Conservation (phyloP, 1,140 invertebrate species). For the Caenorhabditis brenneri region DNA sequence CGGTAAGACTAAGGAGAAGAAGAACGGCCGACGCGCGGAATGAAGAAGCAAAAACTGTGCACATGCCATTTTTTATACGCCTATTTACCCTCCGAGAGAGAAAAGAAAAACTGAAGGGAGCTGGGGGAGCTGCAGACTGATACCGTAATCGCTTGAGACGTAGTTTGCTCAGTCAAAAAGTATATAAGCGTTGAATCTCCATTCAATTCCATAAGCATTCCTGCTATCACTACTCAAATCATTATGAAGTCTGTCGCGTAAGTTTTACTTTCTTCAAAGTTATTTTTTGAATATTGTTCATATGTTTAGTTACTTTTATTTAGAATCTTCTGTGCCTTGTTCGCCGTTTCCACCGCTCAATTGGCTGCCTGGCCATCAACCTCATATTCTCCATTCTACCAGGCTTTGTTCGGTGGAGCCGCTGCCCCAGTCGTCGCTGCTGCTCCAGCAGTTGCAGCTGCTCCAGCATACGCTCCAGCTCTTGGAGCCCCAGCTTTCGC, state of each 20-base stretch:
- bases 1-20: constrained; percentile 18
- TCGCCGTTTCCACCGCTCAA: constrained; percentile 29
- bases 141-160: constrained; percentile 13
- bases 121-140: constrained; percentile 29
- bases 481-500: constrained; percentile 10
- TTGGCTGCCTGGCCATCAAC: constrained; percentile 22
- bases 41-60: neutral
- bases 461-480: constrained; percentile 5
- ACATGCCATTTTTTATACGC: constrained; percentile 11
- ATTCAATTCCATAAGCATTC: neutral
- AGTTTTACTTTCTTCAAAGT: neutral
- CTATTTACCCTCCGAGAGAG: constrained; percentile 7
- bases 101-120: constrained; percentile 24
- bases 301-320: neutral
- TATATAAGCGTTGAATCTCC: constrained; percentile 1
- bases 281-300: neutral
- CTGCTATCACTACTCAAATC: neutral
- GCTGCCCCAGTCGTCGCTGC: constrained; percentile 18
- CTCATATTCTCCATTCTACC: constrained; percentile 36
- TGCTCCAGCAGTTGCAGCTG: neutral
- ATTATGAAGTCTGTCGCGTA: constrained; percentile 33
- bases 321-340: constrained; percentile 21
- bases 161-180: constrained; percentile 11
- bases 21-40: constrained; percentile 3
- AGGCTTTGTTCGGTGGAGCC: constrained; percentile 24